Evolutionary conservation across 2,797 vertebrate genomes (phyloP).

Genomic region (Schizopygopsis pylzovi): DNA sequence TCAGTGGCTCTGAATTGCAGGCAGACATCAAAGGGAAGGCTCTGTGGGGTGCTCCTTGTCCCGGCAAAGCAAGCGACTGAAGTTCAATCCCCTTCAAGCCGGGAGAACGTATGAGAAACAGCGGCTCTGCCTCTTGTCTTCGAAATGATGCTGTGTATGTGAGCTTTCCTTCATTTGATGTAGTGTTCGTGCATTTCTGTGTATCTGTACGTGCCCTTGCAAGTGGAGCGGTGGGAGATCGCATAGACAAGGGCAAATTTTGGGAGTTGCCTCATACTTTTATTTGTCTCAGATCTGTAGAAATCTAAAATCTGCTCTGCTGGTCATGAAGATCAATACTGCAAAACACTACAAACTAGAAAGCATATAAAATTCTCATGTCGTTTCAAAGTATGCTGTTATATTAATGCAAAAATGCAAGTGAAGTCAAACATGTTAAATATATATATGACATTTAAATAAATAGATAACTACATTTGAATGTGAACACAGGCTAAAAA

Average conservation of each 20-base stretch:
- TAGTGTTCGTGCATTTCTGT: background rate
- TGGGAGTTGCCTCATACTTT: conserved; percentile 1
- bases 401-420: background rate
- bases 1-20: conserved; percentile 69
- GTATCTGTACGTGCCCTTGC: background rate
- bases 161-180: conserved; percentile 38
- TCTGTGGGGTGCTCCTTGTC: conserved; percentile 61
- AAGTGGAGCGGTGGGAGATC: conserved; percentile 18
- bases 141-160: conserved; percentile 36
- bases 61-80: conserved; percentile 63
- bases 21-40: conserved; percentile 68
- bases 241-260: conserved; percentile 36
- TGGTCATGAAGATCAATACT: conserved; percentile 17
- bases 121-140: conserved; percentile 36
- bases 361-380: background rate
- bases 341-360: background rate
- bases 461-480: background rate
- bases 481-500: background rate
- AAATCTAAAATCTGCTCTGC: conserved; percentile 12
- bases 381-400: background rate
- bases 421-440: background rate
- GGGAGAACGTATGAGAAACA: conserved; percentile 42
- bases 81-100: conserved; percentile 50
- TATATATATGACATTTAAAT: background rate
- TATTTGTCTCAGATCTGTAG: conserved; percentile 32